These are phyloP conservation scores for Hyposoter didymator DNA, from an alignment of 2,888 invertebrate genomes.

Conservation along the genomic window DNA sequence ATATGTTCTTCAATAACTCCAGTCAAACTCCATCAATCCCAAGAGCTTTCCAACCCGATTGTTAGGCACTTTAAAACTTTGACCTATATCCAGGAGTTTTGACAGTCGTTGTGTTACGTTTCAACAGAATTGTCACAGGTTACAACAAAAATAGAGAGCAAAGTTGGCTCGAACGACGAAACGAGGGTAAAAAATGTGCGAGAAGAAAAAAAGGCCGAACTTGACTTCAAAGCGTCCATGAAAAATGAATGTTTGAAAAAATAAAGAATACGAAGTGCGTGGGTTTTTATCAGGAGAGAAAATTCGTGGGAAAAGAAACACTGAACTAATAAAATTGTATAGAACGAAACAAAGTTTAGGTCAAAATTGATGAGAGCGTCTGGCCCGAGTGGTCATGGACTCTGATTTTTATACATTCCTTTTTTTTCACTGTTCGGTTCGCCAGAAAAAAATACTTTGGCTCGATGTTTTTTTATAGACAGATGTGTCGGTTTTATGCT, in stretches of 20 bases:
- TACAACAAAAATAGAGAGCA: conserved; percentile 6
- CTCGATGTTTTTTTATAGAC: conserved; percentile 7
- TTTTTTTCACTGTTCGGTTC: background rate
- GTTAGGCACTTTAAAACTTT: conserved; percentile 4
- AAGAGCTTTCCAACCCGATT: conserved; percentile 22
- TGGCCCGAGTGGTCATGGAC: background rate
- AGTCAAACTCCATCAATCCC: conserved; percentile 22
- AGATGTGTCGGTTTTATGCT: background rate
- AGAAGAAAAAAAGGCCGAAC: background rate
- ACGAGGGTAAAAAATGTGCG: background rate
- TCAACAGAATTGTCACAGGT: background rate
- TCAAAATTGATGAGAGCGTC: background rate
- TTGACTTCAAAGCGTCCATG: background rate
- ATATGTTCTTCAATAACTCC: conserved; percentile 13
- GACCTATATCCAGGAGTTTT: background rate
- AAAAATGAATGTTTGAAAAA: conserved; percentile 34
- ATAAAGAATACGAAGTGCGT: conserved; percentile 3
- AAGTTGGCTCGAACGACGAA: background rate
- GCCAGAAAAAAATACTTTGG: background rate
- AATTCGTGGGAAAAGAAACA: background rate
- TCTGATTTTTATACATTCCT: conserved; percentile 1
- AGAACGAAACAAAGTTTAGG: conserved; percentile 20
- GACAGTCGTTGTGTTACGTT: background rate
- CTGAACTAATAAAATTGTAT: conserved; percentile 6
- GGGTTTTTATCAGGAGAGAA: background rate